Evolutionary conservation across 2,888 invertebrate genomes (phyloP).

Genomic region (Melinaea menophilus): DNA sequence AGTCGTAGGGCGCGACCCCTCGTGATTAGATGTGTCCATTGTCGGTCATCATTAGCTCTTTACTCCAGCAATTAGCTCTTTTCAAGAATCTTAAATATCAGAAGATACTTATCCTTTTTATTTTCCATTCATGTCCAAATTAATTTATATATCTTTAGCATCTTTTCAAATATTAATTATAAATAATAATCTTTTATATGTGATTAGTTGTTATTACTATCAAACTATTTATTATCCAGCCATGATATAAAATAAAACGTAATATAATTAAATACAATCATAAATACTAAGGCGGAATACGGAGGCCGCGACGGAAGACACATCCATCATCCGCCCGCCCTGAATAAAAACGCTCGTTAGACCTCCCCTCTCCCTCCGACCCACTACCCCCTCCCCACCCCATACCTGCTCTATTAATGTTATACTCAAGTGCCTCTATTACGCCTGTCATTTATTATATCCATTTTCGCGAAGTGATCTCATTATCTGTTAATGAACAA

Average conservation of each 20-base stretch:
- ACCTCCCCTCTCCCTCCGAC: slow-evolving; percentile 42
- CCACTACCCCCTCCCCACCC: slow-evolving; percentile 46
- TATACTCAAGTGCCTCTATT: slow-evolving; percentile 75
- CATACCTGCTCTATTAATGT: slow-evolving; percentile 76
- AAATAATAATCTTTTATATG: too few relatives aligned
- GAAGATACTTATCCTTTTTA: neutral
- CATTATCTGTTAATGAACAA: slow-evolving; percentile 27
- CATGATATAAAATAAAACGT: slow-evolving; percentile 2
- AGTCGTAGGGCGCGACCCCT: slow-evolving; percentile 29
- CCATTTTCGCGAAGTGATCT: slow-evolving; percentile 75
- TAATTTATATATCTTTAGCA: neutral
- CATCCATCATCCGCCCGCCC: slow-evolving; percentile 76
- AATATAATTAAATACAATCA: slow-evolving; percentile 38
- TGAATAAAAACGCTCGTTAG: slow-evolving; percentile 78
- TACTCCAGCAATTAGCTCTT: slow-evolving; percentile 41
- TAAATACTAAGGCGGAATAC: slow-evolving; percentile 70
- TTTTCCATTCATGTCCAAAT: neutral
- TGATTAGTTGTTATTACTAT: too few relatives aligned
- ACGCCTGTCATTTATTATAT: slow-evolving; percentile 76
- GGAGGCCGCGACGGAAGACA: slow-evolving; percentile 69
- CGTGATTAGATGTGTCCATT: slow-evolving; percentile 48
- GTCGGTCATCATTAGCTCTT: slow-evolving; percentile 54
- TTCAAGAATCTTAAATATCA: slow-evolving; percentile 5
- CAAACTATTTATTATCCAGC: too few relatives aligned
- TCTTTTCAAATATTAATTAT: too few relatives aligned